Conservation (phyloP, 2,797 vertebrate species). For the Menidia menidia region DNA sequence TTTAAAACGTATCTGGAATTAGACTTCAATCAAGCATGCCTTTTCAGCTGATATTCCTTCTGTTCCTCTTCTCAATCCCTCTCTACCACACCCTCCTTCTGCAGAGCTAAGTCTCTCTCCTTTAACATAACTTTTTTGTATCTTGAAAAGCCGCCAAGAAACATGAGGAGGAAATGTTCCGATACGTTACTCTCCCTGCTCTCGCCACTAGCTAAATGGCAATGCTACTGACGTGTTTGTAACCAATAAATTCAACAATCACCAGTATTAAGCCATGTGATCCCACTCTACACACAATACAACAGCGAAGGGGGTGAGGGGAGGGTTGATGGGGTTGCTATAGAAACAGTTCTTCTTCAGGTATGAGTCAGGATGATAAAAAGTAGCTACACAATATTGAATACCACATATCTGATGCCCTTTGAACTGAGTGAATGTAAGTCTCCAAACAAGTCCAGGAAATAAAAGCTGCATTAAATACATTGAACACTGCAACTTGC, state of each 20-base stretch:
- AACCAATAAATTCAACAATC: slow-evolving; percentile 64
- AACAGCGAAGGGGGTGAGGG: slow-evolving; percentile 39
- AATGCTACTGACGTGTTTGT: slow-evolving; percentile 55
- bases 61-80: slow-evolving; percentile 24
- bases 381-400: slow-evolving; percentile 55
- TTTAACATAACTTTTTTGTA: slow-evolving; percentile 70
- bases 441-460: slow-evolving; percentile 7
- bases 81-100: slow-evolving; percentile 55
- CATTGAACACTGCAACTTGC: slow-evolving; percentile 13
- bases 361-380: slow-evolving; percentile 68
- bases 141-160: slow-evolving; percentile 71
- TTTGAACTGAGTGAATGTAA: slow-evolving; percentile 44
- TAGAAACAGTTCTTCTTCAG: slow-evolving; percentile 82
- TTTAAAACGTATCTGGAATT: slow-evolving; percentile 27
- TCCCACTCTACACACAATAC: slow-evolving; percentile 27
- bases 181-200: slow-evolving; percentile 58
- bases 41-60: slow-evolving; percentile 22
- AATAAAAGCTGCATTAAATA: slow-evolving; percentile 25
- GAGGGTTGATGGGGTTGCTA: slow-evolving; percentile 75
- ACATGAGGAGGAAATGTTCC: slow-evolving; percentile 57
- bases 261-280: slow-evolving; percentile 48
- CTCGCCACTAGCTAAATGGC: slow-evolving; percentile 62
- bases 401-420: slow-evolving; percentile 59
- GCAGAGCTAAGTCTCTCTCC: slow-evolving; percentile 65
- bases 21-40: slow-evolving; percentile 32